Conservation (phyloP, 2,888 invertebrate genomes). For the Folsomia manolachei region DNA sequence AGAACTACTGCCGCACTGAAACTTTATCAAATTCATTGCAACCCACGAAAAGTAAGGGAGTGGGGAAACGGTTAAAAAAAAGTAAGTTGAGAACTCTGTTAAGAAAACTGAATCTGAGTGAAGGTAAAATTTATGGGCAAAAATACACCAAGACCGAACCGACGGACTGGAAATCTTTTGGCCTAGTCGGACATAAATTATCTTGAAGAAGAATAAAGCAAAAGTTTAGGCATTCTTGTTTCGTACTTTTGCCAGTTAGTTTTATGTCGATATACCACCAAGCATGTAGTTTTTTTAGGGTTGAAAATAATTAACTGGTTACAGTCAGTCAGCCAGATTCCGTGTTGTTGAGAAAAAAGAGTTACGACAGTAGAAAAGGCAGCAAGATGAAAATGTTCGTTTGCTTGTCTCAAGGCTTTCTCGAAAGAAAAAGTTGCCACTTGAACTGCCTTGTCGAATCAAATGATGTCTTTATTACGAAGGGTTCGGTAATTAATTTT, state of each 20-base stretch:
- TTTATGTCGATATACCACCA: background rate
- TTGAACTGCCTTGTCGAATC: background rate
- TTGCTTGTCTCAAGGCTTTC: background rate
- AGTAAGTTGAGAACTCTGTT: background rate
- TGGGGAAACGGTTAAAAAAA: background rate
- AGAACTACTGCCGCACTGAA: background rate
- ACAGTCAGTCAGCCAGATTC: background rate
- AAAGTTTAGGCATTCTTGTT: background rate
- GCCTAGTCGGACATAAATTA: conserved; percentile 17
- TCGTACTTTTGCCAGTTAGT: background rate
- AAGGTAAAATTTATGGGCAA: conserved; percentile 9
- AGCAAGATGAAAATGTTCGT: background rate
- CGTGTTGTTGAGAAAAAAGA: background rate
- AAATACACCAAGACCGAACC: background rate
- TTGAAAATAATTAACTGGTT: background rate
- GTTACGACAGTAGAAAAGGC: background rate
- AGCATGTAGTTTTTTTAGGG: background rate
- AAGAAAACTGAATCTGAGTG: background rate
- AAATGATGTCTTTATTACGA: background rate
- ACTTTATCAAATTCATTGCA: background rate
- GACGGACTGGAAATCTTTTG: background rate
- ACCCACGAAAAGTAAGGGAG: background rate
- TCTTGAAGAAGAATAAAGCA: conserved; percentile 5
- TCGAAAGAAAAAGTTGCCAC: background rate
- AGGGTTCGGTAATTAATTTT: background rate